Conservation (phyloP, 2,888 invertebrate genomes). For the Malthinus flaveolus region DNA sequence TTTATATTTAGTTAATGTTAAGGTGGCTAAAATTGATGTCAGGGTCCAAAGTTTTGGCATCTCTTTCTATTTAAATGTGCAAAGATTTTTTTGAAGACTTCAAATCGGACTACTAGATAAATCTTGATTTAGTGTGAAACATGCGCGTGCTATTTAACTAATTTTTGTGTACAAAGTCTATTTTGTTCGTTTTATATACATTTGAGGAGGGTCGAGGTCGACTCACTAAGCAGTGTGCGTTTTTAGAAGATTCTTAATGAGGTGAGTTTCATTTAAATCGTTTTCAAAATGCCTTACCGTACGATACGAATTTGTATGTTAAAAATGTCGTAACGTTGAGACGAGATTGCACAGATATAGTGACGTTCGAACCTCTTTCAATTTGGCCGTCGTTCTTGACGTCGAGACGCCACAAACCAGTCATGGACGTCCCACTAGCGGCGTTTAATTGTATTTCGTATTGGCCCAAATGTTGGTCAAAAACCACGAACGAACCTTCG, state of each 20-base stretch:
- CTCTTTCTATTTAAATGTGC: no score
- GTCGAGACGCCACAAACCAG: slow-evolving; percentile 46
- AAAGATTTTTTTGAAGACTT: no score
- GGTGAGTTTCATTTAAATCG: neutral
- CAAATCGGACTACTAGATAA: no score
- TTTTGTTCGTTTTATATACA: slow-evolving; percentile 4
- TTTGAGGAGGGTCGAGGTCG: slow-evolving; percentile 5
- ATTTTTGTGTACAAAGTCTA: slow-evolving; percentile 11
- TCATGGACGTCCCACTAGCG: slow-evolving; percentile 31
- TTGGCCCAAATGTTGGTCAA: slow-evolving; percentile 42
- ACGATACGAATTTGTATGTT: slow-evolving; percentile 9
- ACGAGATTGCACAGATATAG: slow-evolving; percentile 43
- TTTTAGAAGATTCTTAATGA: neutral
- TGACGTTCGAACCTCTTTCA: slow-evolving; percentile 41
- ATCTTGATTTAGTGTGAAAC: no score
- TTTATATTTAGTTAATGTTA: no score
- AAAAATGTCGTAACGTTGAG: slow-evolving; percentile 26
- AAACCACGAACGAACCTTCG: slow-evolving; percentile 41
- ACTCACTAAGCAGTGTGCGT: slow-evolving; percentile 7
- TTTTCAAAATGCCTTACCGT: slow-evolving; percentile 12
- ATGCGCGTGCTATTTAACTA: no score
- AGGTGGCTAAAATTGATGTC: no score
- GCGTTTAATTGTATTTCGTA: slow-evolving; percentile 43
- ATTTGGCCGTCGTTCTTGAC: slow-evolving; percentile 31
- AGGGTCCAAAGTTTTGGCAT: no score